These are phyloP conservation scores for Pangasius krempfi DNA, from an alignment of 2,797 vertebrate species.

Conservation along the genomic window DNA sequence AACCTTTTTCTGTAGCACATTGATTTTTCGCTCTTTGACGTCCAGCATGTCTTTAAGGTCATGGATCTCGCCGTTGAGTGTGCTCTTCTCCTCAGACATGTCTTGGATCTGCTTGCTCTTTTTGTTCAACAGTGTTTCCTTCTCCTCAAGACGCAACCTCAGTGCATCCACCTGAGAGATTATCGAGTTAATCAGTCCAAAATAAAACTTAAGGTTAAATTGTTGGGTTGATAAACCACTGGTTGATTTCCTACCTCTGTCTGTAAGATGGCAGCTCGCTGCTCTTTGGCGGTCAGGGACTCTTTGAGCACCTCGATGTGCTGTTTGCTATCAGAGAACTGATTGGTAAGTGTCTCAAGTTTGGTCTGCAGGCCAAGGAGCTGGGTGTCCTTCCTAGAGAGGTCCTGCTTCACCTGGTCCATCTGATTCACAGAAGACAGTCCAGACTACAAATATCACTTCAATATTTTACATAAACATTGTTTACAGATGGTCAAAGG, in stretches of 20 bases:
- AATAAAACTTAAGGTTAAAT: background rate
- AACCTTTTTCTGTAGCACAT: slow-evolving; percentile 99
- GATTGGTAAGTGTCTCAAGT: slow-evolving; percentile 94
- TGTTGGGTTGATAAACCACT: background rate
- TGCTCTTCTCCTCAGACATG: slow-evolving; percentile 97
- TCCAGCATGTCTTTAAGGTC: slow-evolving; percentile 99
- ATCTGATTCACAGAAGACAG: slow-evolving; percentile 64
- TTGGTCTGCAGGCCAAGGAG: slow-evolving; percentile 95
- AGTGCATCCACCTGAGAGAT: slow-evolving; percentile 89
- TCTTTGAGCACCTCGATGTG: slow-evolving; percentile 98
- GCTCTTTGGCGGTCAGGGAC: slow-evolving; percentile 96
- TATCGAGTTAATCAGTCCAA: background rate
- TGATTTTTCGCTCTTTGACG: slow-evolving; percentile 97
- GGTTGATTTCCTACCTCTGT: slow-evolving; percentile 82
- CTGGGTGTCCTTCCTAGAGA: slow-evolving; percentile 95
- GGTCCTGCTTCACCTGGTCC: slow-evolving; percentile 95
- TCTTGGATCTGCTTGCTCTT: slow-evolving; percentile 99
- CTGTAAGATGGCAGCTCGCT: slow-evolving; percentile 95
- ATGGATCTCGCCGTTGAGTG: slow-evolving; percentile 95
- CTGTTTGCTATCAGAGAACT: slow-evolving; percentile 99
- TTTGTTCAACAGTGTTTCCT: slow-evolving; percentile 95
- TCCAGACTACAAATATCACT: slow-evolving; percentile 3
- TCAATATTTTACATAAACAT: background rate
- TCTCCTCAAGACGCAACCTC: slow-evolving; percentile 93
- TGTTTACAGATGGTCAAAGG: background rate